Evolutionary conservation across 1,140 invertebrate species (phyloP).

Genomic region (Sycophaga agraensis): DNA sequence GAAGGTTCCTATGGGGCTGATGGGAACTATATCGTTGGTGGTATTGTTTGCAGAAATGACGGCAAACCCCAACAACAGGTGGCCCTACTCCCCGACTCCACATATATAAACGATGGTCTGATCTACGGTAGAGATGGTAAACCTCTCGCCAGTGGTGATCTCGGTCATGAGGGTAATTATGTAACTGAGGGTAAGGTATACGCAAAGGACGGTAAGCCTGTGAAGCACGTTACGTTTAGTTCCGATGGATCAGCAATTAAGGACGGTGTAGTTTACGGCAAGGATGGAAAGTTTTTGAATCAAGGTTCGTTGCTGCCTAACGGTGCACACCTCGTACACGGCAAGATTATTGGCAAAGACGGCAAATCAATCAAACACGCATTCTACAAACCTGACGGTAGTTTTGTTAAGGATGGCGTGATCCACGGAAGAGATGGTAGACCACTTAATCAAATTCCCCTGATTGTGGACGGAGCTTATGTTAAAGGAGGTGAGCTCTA

Average conservation of each 20-base stretch:
- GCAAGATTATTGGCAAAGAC: conserved; percentile 50
- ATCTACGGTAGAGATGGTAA: conserved; percentile 46
- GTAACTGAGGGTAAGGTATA: conserved; percentile 49
- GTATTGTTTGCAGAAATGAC: conserved; percentile 46
- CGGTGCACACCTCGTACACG: conserved; percentile 49
- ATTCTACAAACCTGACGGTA: conserved; percentile 51
- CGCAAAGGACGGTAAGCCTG: conserved; percentile 49
- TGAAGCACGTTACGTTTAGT: conserved; percentile 49
- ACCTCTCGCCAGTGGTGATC: conserved; percentile 40
- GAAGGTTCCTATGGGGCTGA: conserved; percentile 47
- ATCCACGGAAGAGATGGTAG: conserved; percentile 46
- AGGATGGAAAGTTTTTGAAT: conserved; percentile 48
- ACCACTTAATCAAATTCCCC: conserved; percentile 46
- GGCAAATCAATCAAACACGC: conserved; percentile 49
- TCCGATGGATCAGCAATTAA: conserved; percentile 51
- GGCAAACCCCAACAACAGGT: conserved; percentile 46
- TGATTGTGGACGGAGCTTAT: conserved; percentile 45
- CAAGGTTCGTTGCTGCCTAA: conserved; percentile 51
- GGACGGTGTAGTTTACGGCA: conserved; percentile 47
- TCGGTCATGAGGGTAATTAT: conserved; percentile 46
- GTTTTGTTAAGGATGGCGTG: conserved; percentile 50
- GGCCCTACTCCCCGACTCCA: conserved; percentile 46
- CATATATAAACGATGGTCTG: conserved; percentile 49
- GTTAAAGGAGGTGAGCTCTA: conserved; percentile 47
- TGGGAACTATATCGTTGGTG: conserved; percentile 48